Evolutionary conservation across 1,140 invertebrate species (phyloP).

Genomic region (Maniola jurtina): DNA sequence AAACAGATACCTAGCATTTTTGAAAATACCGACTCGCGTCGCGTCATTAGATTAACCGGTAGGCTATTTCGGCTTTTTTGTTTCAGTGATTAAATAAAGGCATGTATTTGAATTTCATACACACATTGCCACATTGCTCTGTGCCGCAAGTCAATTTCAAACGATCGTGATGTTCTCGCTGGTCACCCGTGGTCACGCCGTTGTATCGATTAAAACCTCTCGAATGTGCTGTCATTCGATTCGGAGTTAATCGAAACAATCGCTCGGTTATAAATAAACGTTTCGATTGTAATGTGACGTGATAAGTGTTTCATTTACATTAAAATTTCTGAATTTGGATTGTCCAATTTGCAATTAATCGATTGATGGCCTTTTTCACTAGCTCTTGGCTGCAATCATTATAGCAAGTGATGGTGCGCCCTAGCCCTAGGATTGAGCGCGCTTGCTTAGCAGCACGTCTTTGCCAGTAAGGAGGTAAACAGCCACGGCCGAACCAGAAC

Average conservation of each 20-base stretch:
- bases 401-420: too few relatives aligned
- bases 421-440: too few relatives aligned
- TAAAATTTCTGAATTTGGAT: background rate
- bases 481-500: too few relatives aligned
- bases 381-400: too few relatives aligned
- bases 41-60: too few relatives aligned
- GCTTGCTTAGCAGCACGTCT: too few relatives aligned
- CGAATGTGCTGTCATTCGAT: conserved; percentile 12
- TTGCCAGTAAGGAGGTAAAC: background rate
- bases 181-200: conserved; percentile 32
- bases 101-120: background rate
- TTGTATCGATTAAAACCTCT: conserved; percentile 35
- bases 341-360: background rate
- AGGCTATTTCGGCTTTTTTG: too few relatives aligned
- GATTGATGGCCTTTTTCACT: too few relatives aligned
- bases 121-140: conserved; percentile 2
- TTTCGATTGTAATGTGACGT: background rate
- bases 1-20: too few relatives aligned
- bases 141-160: background rate
- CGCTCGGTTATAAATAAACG: conserved; percentile 17
- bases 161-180: conserved; percentile 19
- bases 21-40: too few relatives aligned
- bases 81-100: too few relatives aligned
- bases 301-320: background rate
- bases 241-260: conserved; percentile 23